phyloP scores from a whole-genome alignment of 1,140 invertebrate genomes.

The Scaptomyza pallida region DNA sequence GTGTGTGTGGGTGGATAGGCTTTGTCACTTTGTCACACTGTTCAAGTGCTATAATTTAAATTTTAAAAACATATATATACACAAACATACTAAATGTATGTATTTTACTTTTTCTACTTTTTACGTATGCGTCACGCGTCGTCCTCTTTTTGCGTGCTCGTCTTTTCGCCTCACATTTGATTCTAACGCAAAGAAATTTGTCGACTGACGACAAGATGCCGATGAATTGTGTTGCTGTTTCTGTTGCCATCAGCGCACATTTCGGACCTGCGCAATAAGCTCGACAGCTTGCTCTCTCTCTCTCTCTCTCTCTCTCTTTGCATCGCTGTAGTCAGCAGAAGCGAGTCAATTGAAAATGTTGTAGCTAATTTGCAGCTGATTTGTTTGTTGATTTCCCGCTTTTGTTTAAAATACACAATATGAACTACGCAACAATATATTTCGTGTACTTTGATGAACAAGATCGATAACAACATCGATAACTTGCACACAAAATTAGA shows the following conservation, averaged over 20 bases:
- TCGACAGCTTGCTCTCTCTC: background rate
- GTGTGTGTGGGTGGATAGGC: too few relatives aligned
- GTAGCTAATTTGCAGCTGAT: constrained; percentile 7
- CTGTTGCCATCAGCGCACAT: constrained; percentile 8
- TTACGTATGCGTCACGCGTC: constrained; percentile 54
- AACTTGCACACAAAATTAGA: too few relatives aligned
- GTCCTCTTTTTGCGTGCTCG: constrained; percentile 52
- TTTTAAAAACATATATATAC: constrained; percentile 14
- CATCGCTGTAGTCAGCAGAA: background rate
- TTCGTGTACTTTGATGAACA: background rate
- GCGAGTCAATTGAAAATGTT: background rate
- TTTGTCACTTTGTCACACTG: too few relatives aligned
- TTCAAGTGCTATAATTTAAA: constrained; percentile 26
- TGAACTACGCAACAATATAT: background rate
- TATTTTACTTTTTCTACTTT: constrained; percentile 22
- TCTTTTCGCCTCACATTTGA: constrained; percentile 57
- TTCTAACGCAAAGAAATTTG: constrained; percentile 38
- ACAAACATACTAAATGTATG: constrained; percentile 8
- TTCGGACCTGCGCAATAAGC: constrained; percentile 36
- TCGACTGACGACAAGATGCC: constrained; percentile 22
- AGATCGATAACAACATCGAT: background rate
- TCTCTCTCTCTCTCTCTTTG: constrained; percentile 9
- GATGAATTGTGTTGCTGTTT: constrained; percentile 21
- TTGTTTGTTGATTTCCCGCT: background rate
- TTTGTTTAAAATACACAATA: background rate